Evolutionary conservation across 1,140 invertebrate species (phyloP).

Genomic region (Drosophila guanche): DNA sequence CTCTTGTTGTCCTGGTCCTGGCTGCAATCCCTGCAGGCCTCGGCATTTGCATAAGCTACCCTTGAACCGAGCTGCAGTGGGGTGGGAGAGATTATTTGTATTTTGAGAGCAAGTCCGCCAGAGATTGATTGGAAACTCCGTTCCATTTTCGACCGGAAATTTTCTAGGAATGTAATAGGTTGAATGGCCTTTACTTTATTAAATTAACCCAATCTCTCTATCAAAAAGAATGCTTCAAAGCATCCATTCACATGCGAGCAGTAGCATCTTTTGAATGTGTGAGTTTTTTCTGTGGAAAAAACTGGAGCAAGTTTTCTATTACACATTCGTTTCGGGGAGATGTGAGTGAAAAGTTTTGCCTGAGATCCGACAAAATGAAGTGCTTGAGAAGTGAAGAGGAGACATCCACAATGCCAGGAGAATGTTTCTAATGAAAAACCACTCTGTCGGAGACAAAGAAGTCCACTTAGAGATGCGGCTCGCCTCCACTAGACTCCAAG

Average conservation of each 20-base stretch:
- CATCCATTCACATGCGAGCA: slow-evolving; percentile 23
- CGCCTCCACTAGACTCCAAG: slow-evolving; percentile 24
- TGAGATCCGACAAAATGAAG: slow-evolving; percentile 24
- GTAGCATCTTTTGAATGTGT: no score
- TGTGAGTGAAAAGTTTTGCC: slow-evolving; percentile 51
- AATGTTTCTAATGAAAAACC: slow-evolving; percentile 70
- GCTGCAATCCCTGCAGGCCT: slow-evolving; percentile 43
- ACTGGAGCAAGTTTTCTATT: slow-evolving; percentile 64
- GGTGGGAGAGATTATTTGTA: neutral
- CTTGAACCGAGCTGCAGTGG: slow-evolving; percentile 6
- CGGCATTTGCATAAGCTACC: slow-evolving; percentile 62
- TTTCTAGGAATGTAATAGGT: slow-evolving; percentile 43
- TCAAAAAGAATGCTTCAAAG: neutral
- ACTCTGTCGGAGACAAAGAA: slow-evolving; percentile 67
- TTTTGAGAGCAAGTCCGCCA: neutral
- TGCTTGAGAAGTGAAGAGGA: slow-evolving; percentile 22
- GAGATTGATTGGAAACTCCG: slow-evolving; percentile 12
- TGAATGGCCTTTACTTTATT: slow-evolving; percentile 48
- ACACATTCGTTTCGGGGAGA: slow-evolving; percentile 40
- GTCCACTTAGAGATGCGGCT: slow-evolving; percentile 52
- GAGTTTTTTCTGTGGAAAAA: no score
- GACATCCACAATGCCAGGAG: slow-evolving; percentile 34
- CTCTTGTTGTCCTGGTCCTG: no score
- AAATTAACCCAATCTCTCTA: slow-evolving; percentile 30
- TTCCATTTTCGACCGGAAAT: slow-evolving; percentile 21